Conservation (phyloP, 2,888 invertebrate genomes). For the Silvanus unidentatus region DNA sequence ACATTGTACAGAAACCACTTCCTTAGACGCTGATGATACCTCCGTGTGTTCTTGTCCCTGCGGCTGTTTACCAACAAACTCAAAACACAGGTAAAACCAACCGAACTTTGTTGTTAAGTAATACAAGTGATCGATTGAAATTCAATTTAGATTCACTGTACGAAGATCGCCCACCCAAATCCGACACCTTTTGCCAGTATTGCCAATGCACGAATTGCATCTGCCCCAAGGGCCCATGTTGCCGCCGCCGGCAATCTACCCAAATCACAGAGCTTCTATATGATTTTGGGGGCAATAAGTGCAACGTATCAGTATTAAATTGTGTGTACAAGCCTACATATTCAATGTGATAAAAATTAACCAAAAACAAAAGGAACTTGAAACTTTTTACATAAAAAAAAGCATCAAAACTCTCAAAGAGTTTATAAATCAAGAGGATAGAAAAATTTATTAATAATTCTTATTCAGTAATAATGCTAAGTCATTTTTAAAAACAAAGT, state of each 20-base stretch:
- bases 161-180: conserved; percentile 45
- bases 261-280: conserved; percentile 47
- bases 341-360: not conserved
- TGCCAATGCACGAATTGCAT: conserved; percentile 47
- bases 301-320: conserved; percentile 15
- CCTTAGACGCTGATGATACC: conserved; percentile 44
- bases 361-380: not conserved
- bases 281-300: conserved; percentile 28
- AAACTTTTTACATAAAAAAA: no score
- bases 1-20: conserved; percentile 46
- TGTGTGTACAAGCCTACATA: conserved; percentile 18
- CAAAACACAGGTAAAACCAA: conserved; percentile 40
- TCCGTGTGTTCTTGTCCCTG: conserved; percentile 48
- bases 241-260: conserved; percentile 45
- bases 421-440: conserved; percentile 1
- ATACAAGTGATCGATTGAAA: not conserved
- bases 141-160: conserved; percentile 35
- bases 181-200: conserved; percentile 42
- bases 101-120: not conserved
- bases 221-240: conserved; percentile 41
- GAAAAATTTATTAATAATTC: not conserved
- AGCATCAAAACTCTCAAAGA: no score
- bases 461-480: no score
- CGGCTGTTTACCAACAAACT: conserved; percentile 43
- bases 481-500: no score